Evolutionary conservation across 1,140 invertebrate genomes (phyloP).

Genomic region (Copidosoma floridanum): DNA sequence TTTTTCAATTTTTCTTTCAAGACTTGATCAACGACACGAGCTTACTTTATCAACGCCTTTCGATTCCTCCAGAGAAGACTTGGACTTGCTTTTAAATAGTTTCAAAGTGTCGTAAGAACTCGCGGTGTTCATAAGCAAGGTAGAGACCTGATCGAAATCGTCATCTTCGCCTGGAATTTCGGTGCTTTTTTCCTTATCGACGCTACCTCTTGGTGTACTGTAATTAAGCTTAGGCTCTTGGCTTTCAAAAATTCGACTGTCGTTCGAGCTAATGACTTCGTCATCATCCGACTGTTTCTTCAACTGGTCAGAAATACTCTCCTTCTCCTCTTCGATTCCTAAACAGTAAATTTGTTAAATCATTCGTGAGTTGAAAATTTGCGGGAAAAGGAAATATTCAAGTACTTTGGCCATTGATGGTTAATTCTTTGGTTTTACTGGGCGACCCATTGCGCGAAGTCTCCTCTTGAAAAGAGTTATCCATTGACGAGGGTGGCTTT

Average conservation of each 20-base stretch:
- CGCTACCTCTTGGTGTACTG: constrained; percentile 1
- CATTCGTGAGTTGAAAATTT: no score
- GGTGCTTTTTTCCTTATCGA: constrained; percentile 11
- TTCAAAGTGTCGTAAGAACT: constrained; percentile 52
- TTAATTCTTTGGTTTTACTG: constrained; percentile 23
- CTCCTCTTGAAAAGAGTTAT: constrained; percentile 53
- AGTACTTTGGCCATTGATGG: neutral
- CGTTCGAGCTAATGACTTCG: neutral
- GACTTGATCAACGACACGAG: no score
- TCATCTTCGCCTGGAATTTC: constrained; percentile 28
- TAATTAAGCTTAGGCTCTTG: neutral
- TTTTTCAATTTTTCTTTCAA: no score
- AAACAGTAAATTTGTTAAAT: no score
- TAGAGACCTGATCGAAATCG: constrained; percentile 40
- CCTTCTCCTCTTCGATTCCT: neutral
- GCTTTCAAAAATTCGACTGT: constrained; percentile 20
- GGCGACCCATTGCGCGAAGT: constrained; percentile 39
- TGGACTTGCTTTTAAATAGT: constrained; percentile 44
- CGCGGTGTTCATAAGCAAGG: constrained; percentile 36
- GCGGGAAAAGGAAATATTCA: no score
- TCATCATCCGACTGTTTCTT: neutral
- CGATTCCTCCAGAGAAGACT: constrained; percentile 39
- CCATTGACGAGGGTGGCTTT: constrained; percentile 59
- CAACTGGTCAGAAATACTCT: constrained; percentile 10
- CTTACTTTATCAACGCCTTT: constrained; percentile 43